Base-by-base conservation (phyloP, 2,113 vertebrate genomes). In the Aplodontia rufa region DNA sequence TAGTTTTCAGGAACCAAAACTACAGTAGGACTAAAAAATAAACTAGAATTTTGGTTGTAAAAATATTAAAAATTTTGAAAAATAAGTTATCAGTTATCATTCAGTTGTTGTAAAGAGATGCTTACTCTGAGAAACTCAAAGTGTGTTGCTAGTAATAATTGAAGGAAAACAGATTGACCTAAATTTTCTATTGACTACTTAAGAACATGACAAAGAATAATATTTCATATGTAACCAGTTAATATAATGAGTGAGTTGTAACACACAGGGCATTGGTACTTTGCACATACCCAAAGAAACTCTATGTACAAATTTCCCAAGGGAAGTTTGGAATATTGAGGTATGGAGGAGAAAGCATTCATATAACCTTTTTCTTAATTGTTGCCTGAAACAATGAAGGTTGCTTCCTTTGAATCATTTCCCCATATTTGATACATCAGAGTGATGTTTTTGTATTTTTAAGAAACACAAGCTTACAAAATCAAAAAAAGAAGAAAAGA, bases 91-190 rank as follows among this genome's bases (percentile, higher is more conserved):
- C 19, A 6, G 12, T 51, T 68, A 49, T 72, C 22, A 53, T 66
- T 80, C 42, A 71, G 32, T 87, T 66, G 35, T 95, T 95, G 51
- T 74, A 40, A 90, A 95, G 37, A 42, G 22, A 53, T 51, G 13
- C 4, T 94, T 85, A 90, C n/a, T 75, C 80, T 86, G 87, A 68
- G 72, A 97, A 74, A 83, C 55, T 84, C 58, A 80, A 80, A 93
- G 72, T 72, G 1, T 28, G 80, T 64, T 79, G 8, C 40, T 35
- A n/a, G n/a, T n/a, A 8, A 83, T 83, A 49, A 87, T 16, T 42
- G 30, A 78, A 85, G 47, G 42, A 85, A 94, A 79, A 32, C 47
- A 66, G 45, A 91, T 32, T 74, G 62, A 45, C 42, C 28, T 74
- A 78, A 74, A 79, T 88, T 64, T 5, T 24, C 91, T 60, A 28